Evolutionary conservation across 2,797 vertebrate genomes (phyloP).

Genomic region (Gallirallus australis): DNA sequence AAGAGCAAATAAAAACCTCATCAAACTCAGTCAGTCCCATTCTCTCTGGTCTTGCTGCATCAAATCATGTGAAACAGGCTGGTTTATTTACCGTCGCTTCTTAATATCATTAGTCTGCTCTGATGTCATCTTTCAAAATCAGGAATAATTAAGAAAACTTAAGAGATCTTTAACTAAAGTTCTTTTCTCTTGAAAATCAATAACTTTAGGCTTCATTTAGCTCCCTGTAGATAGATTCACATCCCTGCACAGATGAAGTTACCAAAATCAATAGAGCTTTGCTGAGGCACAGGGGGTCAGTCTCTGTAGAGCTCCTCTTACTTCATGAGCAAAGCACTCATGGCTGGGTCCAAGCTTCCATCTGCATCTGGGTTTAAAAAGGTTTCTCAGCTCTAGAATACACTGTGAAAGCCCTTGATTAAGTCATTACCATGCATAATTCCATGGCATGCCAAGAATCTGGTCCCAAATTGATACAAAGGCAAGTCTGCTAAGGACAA

Average conservation of each 20-base stretch:
- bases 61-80: neutral
- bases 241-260: constrained; percentile 55
- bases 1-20: constrained; percentile 46
- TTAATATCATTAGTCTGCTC: neutral
- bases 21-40: neutral
- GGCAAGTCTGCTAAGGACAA: constrained; percentile 29
- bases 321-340: constrained; percentile 35
- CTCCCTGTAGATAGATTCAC: constrained; percentile 32
- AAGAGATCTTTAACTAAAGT: constrained; percentile 38
- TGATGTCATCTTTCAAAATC: constrained; percentile 15
- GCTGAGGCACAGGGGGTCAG: constrained; percentile 23
- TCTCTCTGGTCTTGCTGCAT: neutral
- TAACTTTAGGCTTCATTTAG: constrained; percentile 50
- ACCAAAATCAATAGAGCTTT: constrained; percentile 57
- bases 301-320: constrained; percentile 37
- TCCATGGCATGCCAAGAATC: constrained; percentile 56
- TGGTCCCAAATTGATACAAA: constrained; percentile 37
- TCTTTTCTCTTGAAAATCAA: neutral
- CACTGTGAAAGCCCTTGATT: constrained; percentile 43
- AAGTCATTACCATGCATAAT: constrained; percentile 49
- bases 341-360: constrained; percentile 18
- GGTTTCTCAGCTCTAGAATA: constrained; percentile 24
- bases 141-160: constrained; percentile 33
- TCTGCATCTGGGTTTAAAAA: constrained; percentile 25
- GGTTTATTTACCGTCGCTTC: neutral